A percentile compares a stretch with the other conserved stretches of the same genome.
Conservation (phyloP, 30 jellyfish, hydroid and myxozoan genomes). For the Cassiopea andromeda region DNA sequence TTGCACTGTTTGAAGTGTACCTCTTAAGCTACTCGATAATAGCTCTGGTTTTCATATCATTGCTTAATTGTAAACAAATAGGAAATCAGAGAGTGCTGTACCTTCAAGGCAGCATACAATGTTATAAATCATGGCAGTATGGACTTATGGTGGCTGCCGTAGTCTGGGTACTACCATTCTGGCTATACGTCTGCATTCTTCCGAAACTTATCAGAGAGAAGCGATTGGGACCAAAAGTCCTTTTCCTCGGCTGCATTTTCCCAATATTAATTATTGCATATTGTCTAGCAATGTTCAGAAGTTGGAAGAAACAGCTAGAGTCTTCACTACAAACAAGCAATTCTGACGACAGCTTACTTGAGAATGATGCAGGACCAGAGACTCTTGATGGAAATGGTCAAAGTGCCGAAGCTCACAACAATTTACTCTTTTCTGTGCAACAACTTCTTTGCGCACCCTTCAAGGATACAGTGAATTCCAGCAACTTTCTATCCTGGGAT, state of each 20-base stretch:
- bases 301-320: background rate
- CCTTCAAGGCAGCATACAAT: constrained; percentile 28
- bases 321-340: background rate
- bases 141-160: constrained; percentile 4
- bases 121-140: constrained; percentile 50
- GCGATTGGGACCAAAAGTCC: background rate
- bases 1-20: constrained; percentile 19
- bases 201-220: background rate
- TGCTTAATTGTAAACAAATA: constrained; percentile 27
- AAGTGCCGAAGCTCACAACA: background rate
- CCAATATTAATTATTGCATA: background rate
- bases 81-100: constrained; percentile 2
- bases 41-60: background rate
- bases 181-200: background rate
- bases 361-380: background rate
- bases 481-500: constrained; percentile 7
- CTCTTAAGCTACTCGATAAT: constrained; percentile 33
- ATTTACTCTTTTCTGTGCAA: background rate
- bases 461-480: background rate
- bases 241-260: constrained; percentile 17
- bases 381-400: background rate
- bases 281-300: background rate
- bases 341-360: background rate
- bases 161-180: constrained; percentile 41
- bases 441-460: constrained; percentile 2